These are phyloP conservation scores for Cosmia trapezina DNA, from an alignment of 2,888 invertebrate genomes.

Conservation along the genomic window DNA sequence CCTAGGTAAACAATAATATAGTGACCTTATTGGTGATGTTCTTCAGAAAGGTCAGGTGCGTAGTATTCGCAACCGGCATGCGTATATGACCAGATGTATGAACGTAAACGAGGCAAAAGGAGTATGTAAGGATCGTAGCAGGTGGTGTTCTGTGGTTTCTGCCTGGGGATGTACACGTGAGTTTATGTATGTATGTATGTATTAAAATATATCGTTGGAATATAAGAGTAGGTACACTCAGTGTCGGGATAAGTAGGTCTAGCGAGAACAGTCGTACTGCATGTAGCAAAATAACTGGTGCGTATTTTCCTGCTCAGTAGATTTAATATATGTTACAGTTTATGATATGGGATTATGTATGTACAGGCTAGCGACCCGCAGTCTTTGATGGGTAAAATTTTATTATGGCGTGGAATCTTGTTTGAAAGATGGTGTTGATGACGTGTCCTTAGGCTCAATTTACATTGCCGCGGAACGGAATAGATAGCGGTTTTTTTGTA, in stretches of 20 bases:
- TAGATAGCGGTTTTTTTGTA: too few species aligned
- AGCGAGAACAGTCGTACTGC: conserved; percentile 18
- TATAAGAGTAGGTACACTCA: conserved; percentile 9
- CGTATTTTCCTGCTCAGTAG: conserved; percentile 48
- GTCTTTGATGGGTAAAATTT: background rate
- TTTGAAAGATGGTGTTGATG: background rate
- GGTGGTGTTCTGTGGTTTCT: too few species aligned
- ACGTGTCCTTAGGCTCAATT: background rate
- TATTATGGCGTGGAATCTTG: background rate
- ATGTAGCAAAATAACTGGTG: conserved; percentile 32
- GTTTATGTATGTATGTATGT: too few species aligned
- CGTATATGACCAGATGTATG: too few species aligned
- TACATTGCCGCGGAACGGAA: too few species aligned
- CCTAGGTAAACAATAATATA: too few species aligned
- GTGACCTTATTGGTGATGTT: too few species aligned
- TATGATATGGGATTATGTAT: background rate
- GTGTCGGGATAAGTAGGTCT: conserved; percentile 33
- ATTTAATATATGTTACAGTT: conserved; percentile 23
- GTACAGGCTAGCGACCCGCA: background rate
- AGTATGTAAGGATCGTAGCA: too few species aligned
- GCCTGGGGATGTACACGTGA: too few species aligned
- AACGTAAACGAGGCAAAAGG: too few species aligned
- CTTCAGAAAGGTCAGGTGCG: too few species aligned
- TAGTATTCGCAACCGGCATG: too few species aligned
- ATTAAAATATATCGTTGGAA: background rate